These are phyloP conservation scores for Cotesia vestalis DNA, from an alignment of 1,140 invertebrate species.

Conservation along the genomic window DNA sequence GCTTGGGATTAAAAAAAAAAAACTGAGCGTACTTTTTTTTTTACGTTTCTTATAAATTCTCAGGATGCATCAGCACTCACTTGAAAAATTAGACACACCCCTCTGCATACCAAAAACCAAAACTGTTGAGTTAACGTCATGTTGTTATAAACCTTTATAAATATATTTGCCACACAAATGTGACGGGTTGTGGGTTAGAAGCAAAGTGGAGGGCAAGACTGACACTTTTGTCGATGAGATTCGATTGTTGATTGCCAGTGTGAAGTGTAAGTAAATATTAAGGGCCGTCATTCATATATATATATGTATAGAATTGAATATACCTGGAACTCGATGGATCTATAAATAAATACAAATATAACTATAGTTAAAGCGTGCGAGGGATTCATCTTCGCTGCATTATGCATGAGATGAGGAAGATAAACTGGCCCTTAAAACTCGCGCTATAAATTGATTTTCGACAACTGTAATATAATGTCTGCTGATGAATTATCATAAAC, in stretches of 20 bases:
- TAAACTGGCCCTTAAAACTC: slow-evolving; percentile 3
- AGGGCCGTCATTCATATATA: background rate
- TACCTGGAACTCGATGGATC: background rate
- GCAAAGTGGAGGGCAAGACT: background rate
- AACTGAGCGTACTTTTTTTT: too few species aligned
- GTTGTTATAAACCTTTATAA: slow-evolving; percentile 5
- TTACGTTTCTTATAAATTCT: slow-evolving; percentile 12
- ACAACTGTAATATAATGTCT: background rate
- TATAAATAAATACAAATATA: too few species aligned
- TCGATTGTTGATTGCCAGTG: slow-evolving; percentile 9
- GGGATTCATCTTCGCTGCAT: slow-evolving; percentile 7
- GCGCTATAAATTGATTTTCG: background rate
- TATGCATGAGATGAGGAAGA: slow-evolving; percentile 4
- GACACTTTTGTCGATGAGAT: slow-evolving; percentile 3
- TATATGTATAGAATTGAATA: background rate
- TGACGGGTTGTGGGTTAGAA: background rate
- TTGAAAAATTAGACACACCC: slow-evolving; percentile 7
- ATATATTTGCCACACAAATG: background rate
- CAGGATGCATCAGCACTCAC: slow-evolving; percentile 1
- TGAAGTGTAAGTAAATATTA: too few species aligned
- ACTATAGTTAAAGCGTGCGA: background rate
- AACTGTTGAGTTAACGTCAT: background rate
- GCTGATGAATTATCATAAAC: too few species aligned
- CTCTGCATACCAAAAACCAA: slow-evolving; percentile 8
- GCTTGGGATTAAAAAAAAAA: too few species aligned